Percentiles rank a stretch among this genome's conserved stretches.
Evolutionary conservation across 2,888 invertebrate species (phyloP).

Genomic region (Boloria euphrosyne): DNA sequence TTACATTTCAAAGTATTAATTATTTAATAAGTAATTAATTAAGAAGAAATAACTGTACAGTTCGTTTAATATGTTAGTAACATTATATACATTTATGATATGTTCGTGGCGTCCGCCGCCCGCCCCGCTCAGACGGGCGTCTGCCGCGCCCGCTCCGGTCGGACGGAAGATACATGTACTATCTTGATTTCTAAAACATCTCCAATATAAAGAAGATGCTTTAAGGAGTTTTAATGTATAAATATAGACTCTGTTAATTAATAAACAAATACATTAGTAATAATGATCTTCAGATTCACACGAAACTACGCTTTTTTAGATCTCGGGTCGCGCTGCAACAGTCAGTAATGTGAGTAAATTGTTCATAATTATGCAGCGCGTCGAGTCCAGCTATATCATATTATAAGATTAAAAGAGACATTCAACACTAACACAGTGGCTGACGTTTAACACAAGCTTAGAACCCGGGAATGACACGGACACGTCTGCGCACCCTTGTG

Average conservation of each 20-base stretch:
- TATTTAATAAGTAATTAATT: not conserved
- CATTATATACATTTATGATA: constrained; percentile 23
- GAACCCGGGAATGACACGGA: not conserved
- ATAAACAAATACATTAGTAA: constrained; percentile 37
- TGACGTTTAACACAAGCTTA: constrained; percentile 17
- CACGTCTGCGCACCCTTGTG: not conserved
- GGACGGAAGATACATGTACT: constrained; percentile 15
- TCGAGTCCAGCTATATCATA: not conserved
- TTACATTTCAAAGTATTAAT: constrained; percentile 1
- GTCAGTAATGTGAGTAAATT: not conserved
- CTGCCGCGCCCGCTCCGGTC: constrained; percentile 1
- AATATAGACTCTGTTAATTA: constrained; percentile 41
- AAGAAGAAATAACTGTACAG: constrained; percentile 11
- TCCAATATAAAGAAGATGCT: constrained; percentile 26
- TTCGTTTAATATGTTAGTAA: constrained; percentile 22
- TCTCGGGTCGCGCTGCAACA: not conserved
- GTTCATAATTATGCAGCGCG: not conserved
- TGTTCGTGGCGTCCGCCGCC: not conserved
- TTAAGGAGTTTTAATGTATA: constrained; percentile 31
- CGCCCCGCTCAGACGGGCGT: constrained; percentile 3
- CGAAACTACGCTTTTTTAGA: constrained; percentile 2
- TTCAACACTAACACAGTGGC: constrained; percentile 17
- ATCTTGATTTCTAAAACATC: constrained; percentile 19
- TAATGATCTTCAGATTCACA: constrained; percentile 13
- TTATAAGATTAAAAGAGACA: not conserved